Evolutionary conservation across 2,113 vertebrate species (phyloP), one percentile per base, ranked within the genome.

Genomic region (Paedocypris sp.): DNA sequence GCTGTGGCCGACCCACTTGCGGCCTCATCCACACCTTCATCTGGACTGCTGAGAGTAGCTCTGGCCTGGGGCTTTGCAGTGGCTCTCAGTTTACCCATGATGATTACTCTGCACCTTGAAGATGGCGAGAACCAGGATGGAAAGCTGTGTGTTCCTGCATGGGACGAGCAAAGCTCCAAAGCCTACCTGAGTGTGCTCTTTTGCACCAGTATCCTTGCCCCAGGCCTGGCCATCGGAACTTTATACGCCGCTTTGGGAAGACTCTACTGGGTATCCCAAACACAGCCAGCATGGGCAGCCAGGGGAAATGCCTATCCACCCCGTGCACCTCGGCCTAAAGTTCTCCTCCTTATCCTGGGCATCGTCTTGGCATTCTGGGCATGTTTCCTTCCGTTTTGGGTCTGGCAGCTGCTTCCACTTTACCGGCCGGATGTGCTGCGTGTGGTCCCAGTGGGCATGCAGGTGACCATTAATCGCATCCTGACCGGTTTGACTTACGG

Each of bases 331-430:
- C 86, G 81, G 62, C 86, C 85, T 28, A 88, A 85, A 73, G 87
- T 90, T 7, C 80, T 90, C 60, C 77, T 87, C 4, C 83, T 89
- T 64, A 89, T 89, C 41, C 77, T 89, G 26, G 78, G 86, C 11
- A 89, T 89, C 9, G 89, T 90, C 16, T 69, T 89, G 43, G 76
- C 85, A 10, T 90, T 89, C 62, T 90, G 88, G 89, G 86, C 86
- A 23, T 90, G 89, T 62, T 90, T 90, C 63, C 81, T 90, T 1
- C 88, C 89, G 4, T 90, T 90, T 73, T 90, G 89, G 88, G 71
- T 88, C 61, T 89, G 88, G 89, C 89, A 90, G 73, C 80, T 90
- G 56, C 76, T 88, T 18, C 87, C 84, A 1, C 79, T 90, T 7
- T 90, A 90, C 73, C 68, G 80, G 41, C 85, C 85, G 0, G 82